A percentile compares a stretch with the other conserved stretches of the same genome.
phyloP scores from a whole-genome alignment of 1,140 invertebrate genomes.

The Anastatus disparis region DNA sequence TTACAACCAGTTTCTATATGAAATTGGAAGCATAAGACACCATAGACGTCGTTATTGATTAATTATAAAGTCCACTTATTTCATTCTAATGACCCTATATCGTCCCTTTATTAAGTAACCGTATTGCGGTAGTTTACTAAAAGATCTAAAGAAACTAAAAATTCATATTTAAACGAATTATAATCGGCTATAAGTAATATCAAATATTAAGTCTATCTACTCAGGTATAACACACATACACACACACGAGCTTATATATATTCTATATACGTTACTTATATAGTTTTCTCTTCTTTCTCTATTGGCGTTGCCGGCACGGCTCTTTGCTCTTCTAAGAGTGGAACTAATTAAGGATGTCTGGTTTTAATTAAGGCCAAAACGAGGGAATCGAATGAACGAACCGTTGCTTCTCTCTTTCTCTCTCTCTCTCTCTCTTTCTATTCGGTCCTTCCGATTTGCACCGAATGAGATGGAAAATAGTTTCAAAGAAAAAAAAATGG shows the following conservation, averaged over 20 bases:
- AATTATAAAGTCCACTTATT: constrained; percentile 32
- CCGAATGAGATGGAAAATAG: not conserved
- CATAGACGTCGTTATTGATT: constrained; percentile 24
- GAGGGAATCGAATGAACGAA: constrained; percentile 45
- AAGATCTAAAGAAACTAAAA: not conserved
- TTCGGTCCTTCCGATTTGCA: too few species aligned
- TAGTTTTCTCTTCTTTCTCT: not conserved
- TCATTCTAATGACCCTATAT: constrained; percentile 4
- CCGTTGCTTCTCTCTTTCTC: too few species aligned
- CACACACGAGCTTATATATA: too few species aligned
- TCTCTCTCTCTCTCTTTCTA: too few species aligned
- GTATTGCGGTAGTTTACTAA: not conserved
- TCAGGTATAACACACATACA: too few species aligned
- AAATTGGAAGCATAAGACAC: constrained; percentile 2
- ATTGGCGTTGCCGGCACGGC: constrained; percentile 15
- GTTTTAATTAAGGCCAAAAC: constrained; percentile 51
- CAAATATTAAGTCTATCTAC: too few species aligned
- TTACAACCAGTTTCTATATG: not conserved
- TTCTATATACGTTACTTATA: too few species aligned
- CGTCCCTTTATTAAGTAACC: constrained; percentile 14
- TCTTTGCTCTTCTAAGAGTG: constrained; percentile 16
- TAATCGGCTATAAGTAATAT: too few species aligned
- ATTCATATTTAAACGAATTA: too few species aligned
- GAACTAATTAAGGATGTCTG: constrained; percentile 46
- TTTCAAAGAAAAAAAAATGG: not conserved